Percentiles rank a stretch among this genome's conserved stretches.
phyloP scores from a whole-genome alignment of 2,797 vertebrate genomes.

The Sebastes jordani region DNA sequence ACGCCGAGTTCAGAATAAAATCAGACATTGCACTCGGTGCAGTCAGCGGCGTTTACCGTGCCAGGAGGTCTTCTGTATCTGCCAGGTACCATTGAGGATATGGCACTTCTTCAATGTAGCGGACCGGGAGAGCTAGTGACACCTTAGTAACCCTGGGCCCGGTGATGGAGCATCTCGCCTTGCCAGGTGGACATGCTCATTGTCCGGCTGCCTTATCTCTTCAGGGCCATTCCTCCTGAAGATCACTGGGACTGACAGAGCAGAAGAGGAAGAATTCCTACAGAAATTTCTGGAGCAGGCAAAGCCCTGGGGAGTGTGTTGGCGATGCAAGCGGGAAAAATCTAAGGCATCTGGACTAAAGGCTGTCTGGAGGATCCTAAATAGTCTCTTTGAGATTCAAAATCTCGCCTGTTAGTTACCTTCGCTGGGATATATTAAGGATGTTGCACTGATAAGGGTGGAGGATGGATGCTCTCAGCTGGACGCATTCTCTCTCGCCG shows the following conservation, averaged over 20 bases:
- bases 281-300: slow-evolving; percentile 50
- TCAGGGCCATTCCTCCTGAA: slow-evolving; percentile 67
- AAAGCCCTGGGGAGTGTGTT: slow-evolving; percentile 33
- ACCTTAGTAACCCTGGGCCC: slow-evolving; percentile 53
- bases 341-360: slow-evolving; percentile 31
- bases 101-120: slow-evolving; percentile 45
- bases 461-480: slow-evolving; percentile 5
- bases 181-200: slow-evolving; percentile 70
- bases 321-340: slow-evolving; percentile 33
- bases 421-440: slow-evolving; percentile 23
- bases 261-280: slow-evolving; percentile 41
- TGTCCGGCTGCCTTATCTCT: slow-evolving; percentile 76
- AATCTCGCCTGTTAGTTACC: slow-evolving; percentile 45
- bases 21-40: slow-evolving; percentile 25
- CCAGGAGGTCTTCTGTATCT: slow-evolving; percentile 48
- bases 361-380: slow-evolving; percentile 33
- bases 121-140: slow-evolving; percentile 50
- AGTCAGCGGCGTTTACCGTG: slow-evolving; percentile 10
- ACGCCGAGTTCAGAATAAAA: slow-evolving; percentile 20
- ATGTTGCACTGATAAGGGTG: slow-evolving; percentile 21
- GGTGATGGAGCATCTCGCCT: slow-evolving; percentile 66
- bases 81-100: slow-evolving; percentile 53
- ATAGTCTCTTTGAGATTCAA: slow-evolving; percentile 27
- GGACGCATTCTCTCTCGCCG: neutral
- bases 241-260: slow-evolving; percentile 68